Base-by-base conservation (phyloP, 2,888 invertebrate species). In the Drosophila nr. perissopoda region DNA sequence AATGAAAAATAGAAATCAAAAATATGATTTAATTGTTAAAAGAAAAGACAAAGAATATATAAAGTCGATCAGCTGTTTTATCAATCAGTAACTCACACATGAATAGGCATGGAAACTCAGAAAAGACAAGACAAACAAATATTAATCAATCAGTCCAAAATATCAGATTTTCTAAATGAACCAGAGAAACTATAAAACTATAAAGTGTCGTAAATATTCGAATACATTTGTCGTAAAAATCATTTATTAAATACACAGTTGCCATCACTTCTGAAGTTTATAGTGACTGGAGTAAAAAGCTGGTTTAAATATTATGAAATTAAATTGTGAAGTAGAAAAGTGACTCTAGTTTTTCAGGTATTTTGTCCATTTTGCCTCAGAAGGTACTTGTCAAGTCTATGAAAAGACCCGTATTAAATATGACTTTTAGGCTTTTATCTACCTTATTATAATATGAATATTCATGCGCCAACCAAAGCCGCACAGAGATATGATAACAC, bases 401-500 rank as follows among this genome's bases (percentile, higher is more conserved):
- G 38, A 10, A 29, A 46, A 29, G 6, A 29, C 16, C 31, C 29
- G 51, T 49, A 61, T 73, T 64, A 60, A 49, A 65, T 61, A 38
- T 21, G 58, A 52, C 31, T 70, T 60, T 63, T 38, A 31, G 38
- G 27, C 64, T 59, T 40, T 76, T 65, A 70, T 69, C 76, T 76
- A 59, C 33, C 38, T 58, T 38, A 46, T 42, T 56, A 27, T 34
- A 73, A 58, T 64, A 69, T 68, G 64, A 52, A 72, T 72, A 78
- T 78, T 74, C 53, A 68, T 53, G 48, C 27, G 49, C 16, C 34
- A 21, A 40, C 16, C 38, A n/a, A 46, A n/a, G 10, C 27, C 51
- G 25, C 16, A 16, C 51, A 69, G 49, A 68, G 71, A 66, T 74
- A 70, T 78, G 83, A 82, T 82, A 83, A 74, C 54, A 65, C 38